Conservation (phyloP, 2,113 vertebrate genomes). For the Sapajus apella region DNA sequence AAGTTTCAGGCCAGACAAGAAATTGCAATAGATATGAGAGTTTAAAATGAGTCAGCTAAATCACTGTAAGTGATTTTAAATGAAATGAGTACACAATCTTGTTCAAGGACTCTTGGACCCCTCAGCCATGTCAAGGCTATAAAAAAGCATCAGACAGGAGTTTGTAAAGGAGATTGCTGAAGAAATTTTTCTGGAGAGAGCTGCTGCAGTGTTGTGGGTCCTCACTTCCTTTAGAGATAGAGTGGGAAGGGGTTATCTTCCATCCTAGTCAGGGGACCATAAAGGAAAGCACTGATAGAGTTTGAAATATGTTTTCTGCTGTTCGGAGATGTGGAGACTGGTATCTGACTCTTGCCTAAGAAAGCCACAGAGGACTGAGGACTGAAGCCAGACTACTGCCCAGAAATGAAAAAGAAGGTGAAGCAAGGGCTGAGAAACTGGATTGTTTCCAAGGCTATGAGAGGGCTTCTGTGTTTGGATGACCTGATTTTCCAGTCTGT, state of each 20-base stretch:
- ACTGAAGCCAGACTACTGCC: not conserved
- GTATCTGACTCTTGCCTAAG: not conserved
- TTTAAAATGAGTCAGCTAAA: constrained; percentile 49
- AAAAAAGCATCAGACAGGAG: constrained; percentile 24
- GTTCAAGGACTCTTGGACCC: not conserved
- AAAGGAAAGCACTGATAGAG: not conserved
- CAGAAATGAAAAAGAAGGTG: constrained; percentile 2
- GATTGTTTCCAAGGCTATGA: constrained; percentile 9
- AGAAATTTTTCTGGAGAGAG: constrained; percentile 34
- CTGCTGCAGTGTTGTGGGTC: not conserved
- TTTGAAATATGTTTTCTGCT: not conserved
- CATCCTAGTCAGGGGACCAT: not conserved
- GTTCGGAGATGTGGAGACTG: not conserved
- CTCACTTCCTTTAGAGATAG: not conserved
- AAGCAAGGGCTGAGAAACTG: not conserved
- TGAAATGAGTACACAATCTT: constrained; percentile 31
- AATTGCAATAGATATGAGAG: constrained; percentile 23
- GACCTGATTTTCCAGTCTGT: not conserved
- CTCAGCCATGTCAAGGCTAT: not conserved
- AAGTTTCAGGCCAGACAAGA: constrained; percentile 52
- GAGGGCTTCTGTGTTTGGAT: not conserved
- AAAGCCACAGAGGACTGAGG: not conserved
- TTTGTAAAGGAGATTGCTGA: not conserved
- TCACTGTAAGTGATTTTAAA: constrained; percentile 58
- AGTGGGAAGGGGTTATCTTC: not conserved